Percentiles rank a stretch among this genome's conserved stretches.
phyloP scores from a whole-genome alignment of 2,888 invertebrate species.

The Falcaria lacertinaria region DNA sequence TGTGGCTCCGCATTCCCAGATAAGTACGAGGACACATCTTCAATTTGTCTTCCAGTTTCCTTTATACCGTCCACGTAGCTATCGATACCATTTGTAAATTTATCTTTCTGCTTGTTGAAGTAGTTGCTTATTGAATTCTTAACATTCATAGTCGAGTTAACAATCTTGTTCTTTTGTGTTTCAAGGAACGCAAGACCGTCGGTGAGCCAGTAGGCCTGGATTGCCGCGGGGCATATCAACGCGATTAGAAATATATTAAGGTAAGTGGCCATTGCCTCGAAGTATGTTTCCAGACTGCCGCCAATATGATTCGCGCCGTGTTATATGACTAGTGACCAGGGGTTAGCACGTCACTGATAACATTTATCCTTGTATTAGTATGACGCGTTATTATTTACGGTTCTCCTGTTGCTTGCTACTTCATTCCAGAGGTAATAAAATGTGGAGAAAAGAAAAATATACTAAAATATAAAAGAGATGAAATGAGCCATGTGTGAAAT shows the following conservation, averaged over 20 bases:
- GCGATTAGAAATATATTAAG: slow-evolving; percentile 12
- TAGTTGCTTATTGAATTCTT: background rate
- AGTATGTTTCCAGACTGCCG: slow-evolving; percentile 25
- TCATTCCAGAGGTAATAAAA: background rate
- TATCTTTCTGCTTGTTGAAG: too few relatives aligned
- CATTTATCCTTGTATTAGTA: slow-evolving; percentile 3
- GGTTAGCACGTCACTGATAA: slow-evolving; percentile 36
- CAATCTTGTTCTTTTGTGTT: slow-evolving; percentile 30
- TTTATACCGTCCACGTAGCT: slow-evolving; percentile 47
- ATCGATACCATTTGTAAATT: slow-evolving; percentile 42
- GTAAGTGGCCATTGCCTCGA: slow-evolving; percentile 26
- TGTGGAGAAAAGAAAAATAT: too few relatives aligned
- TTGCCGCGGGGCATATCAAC: slow-evolving; percentile 7
- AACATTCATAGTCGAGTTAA: slow-evolving; percentile 19
- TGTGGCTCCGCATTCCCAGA: slow-evolving; percentile 22
- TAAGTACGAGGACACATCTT: slow-evolving; percentile 42
- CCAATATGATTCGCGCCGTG: slow-evolving; percentile 13
- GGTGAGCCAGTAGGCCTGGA: slow-evolving; percentile 20
- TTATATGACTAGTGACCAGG: slow-evolving; percentile 32
- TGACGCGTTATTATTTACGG: background rate
- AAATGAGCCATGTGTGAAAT: too few relatives aligned
- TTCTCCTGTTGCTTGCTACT: background rate
- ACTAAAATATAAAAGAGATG: too few relatives aligned
- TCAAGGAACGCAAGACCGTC: slow-evolving; percentile 35
- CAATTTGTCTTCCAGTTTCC: slow-evolving; percentile 38